Percentiles rank a stretch among this genome's conserved stretches.
Evolutionary conservation across 1,140 invertebrate genomes (phyloP).

Genomic region (Drosophila erecta): DNA sequence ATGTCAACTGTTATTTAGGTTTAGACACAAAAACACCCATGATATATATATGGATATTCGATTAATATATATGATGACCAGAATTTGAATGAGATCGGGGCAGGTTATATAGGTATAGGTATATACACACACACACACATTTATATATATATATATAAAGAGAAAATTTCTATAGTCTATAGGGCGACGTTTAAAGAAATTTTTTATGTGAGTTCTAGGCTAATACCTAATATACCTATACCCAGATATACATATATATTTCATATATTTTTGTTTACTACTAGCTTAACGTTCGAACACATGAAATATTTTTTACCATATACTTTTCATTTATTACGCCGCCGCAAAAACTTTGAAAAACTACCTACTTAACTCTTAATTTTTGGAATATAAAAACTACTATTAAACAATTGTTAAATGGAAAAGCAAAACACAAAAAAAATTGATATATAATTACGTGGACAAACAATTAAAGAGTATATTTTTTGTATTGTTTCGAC

Average conservation of each 20-base stretch:
- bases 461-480: constrained; percentile 13
- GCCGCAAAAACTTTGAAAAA: constrained; percentile 25
- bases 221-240: constrained; percentile 17
- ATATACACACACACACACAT: too few relatives aligned
- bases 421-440: constrained; percentile 5
- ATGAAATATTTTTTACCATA: constrained; percentile 24
- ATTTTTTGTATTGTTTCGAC: constrained; percentile 41
- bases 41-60: constrained; percentile 1
- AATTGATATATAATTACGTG: constrained; percentile 1
- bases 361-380: constrained; percentile 7
- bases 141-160: not conserved
- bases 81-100: constrained; percentile 1
- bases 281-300: constrained; percentile 14
- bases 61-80: constrained; percentile 14
- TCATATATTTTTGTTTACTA: constrained; percentile 24
- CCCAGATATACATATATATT: constrained; percentile 20
- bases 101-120: not conserved
- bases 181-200: constrained; percentile 55
- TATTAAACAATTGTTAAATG: constrained; percentile 22
- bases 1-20: constrained; percentile 58
- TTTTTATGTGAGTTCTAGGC: constrained; percentile 48
- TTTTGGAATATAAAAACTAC: constrained; percentile 4
- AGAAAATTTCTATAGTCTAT: constrained; percentile 16
- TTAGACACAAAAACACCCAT: constrained; percentile 23
- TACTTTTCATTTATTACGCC: constrained; percentile 29